Conservation (phyloP, 1,140 invertebrate species). For the Pachypeltis micranthus region DNA sequence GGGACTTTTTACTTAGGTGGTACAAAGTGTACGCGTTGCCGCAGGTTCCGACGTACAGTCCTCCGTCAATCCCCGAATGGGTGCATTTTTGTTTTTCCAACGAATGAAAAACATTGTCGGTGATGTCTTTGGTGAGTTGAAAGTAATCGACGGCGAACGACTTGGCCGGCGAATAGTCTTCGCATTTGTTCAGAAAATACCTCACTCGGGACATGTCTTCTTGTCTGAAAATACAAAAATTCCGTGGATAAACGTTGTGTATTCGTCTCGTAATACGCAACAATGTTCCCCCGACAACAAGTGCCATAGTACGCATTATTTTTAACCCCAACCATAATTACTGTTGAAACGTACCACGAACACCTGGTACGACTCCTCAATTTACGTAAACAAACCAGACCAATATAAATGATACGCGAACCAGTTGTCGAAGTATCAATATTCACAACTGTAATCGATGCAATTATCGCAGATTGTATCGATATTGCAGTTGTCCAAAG, state of each 20-base stretch:
- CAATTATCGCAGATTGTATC: too few relatives aligned
- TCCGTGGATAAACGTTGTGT: not conserved
- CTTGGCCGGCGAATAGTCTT: slow-evolving; percentile 30
- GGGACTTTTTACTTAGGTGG: slow-evolving; percentile 38
- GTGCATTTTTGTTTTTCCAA: slow-evolving; percentile 12
- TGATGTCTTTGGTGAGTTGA: not conserved
- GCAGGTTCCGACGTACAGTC: slow-evolving; percentile 41
- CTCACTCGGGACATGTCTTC: slow-evolving; percentile 18
- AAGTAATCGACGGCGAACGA: slow-evolving; percentile 27
- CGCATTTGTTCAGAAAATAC: slow-evolving; percentile 36
- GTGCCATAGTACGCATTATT: too few relatives aligned
- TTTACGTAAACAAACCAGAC: too few relatives aligned
- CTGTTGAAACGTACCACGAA: too few relatives aligned
- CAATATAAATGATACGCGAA: too few relatives aligned
- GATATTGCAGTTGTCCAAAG: too few relatives aligned
- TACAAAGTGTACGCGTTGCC: slow-evolving; percentile 45
- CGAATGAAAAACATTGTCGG: slow-evolving; percentile 2
- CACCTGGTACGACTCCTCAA: too few relatives aligned
- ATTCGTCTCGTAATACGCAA: too few relatives aligned
- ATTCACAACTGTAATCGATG: too few relatives aligned
- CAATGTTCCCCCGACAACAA: too few relatives aligned
- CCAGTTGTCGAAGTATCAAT: too few relatives aligned
- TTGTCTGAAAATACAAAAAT: not conserved
- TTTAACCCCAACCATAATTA: too few relatives aligned
- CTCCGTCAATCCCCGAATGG: slow-evolving; percentile 35